These are phyloP conservation scores for Nomia melanderi DNA, from an alignment of 1,140 invertebrate genomes.

Conservation along the genomic window DNA sequence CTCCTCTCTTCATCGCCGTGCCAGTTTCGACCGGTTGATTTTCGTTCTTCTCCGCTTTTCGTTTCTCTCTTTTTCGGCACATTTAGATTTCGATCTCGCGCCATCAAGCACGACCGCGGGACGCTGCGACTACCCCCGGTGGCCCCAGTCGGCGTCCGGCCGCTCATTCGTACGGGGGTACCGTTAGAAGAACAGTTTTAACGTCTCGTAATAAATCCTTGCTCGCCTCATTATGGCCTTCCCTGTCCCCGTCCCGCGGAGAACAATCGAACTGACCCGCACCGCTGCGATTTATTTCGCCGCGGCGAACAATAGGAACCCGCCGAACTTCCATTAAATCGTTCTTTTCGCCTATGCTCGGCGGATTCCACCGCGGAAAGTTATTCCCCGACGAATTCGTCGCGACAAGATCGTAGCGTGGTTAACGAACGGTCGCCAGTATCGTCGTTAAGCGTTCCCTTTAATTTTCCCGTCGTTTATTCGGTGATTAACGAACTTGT, in stretches of 20 bases:
- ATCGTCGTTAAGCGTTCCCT: no score
- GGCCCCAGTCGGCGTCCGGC: no score
- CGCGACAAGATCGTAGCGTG: no score
- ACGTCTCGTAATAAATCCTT: slow-evolving; percentile 32
- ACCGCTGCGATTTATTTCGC: slow-evolving; percentile 4
- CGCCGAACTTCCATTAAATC: background rate
- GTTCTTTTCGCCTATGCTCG: no score
- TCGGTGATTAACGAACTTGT: no score
- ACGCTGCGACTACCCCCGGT: slow-evolving; percentile 4
- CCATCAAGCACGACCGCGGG: slow-evolving; percentile 1
- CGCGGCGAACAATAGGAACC: background rate
- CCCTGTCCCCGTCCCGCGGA: background rate
- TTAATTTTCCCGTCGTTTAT: no score
- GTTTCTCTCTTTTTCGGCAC: background rate
- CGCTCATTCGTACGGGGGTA: background rate
- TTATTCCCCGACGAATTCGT: no score
- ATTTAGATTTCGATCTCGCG: slow-evolving; percentile 28
- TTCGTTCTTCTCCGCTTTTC: background rate
- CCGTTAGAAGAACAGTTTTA: slow-evolving; percentile 43
- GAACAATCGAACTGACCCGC: slow-evolving; percentile 17
- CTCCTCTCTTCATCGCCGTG: no score
- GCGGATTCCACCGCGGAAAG: no score
- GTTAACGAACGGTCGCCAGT: no score
- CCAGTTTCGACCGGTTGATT: background rate
- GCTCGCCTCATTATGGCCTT: background rate